Conservation (phyloP, 2,888 invertebrate species). For the Ormyrus rosae region DNA sequence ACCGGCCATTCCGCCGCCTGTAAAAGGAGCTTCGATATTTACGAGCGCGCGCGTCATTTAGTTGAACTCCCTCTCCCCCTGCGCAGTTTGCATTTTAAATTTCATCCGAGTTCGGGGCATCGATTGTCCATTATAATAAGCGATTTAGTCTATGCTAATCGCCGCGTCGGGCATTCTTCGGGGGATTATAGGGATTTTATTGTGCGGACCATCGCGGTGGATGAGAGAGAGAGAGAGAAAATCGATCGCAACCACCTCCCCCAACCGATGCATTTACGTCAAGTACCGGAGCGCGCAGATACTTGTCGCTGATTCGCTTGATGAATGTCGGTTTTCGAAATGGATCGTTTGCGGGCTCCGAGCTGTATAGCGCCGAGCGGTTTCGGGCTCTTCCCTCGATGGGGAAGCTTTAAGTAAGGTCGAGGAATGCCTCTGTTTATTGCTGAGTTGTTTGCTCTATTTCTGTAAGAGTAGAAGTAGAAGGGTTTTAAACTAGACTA, state of each 20-base stretch:
- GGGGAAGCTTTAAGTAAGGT: too few relatives aligned
- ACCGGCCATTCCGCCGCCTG: neutral
- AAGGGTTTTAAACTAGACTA: too few relatives aligned
- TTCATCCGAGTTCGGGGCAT: neutral
- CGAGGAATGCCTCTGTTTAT: too few relatives aligned
- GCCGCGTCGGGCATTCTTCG: constrained; percentile 23
- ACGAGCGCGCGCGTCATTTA: neutral
- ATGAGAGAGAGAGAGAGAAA: neutral
- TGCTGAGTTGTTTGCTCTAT: too few relatives aligned
- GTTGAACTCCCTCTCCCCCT: neutral
- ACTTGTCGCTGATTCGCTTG: constrained; percentile 28
- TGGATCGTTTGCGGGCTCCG: constrained; percentile 8
- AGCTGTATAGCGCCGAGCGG: too few relatives aligned
- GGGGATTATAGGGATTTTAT: constrained; percentile 37
- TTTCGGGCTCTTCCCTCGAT: neutral
- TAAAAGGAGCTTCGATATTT: constrained; percentile 6
- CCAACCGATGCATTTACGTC: neutral
- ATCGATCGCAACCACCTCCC: too few relatives aligned
- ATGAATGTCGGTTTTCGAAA: constrained; percentile 42
- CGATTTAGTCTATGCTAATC: constrained; percentile 48
- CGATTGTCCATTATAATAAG: constrained; percentile 38
- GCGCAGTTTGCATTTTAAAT: constrained; percentile 43
- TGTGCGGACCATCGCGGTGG: neutral
- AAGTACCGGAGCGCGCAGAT: constrained; percentile 15
- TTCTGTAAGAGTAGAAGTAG: too few relatives aligned